Percentiles rank a stretch among this genome's conserved stretches.
These are phyloP conservation scores for Mormoops blainvillei DNA, from an alignment of 2,113 vertebrate genomes.

Conservation along the genomic window DNA sequence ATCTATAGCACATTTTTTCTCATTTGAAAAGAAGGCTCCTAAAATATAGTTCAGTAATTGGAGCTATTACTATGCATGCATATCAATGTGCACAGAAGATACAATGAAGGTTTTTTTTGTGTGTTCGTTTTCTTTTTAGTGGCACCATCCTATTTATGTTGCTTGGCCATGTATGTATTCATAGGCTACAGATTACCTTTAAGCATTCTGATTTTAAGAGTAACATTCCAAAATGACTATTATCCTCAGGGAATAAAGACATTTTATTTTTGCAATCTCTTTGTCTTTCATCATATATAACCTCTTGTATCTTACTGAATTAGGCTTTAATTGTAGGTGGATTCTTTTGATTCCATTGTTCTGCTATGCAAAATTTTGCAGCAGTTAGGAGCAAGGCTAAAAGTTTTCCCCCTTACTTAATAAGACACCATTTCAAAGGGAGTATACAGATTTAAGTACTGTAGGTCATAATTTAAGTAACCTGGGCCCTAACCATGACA, in stretches of 20 bases:
- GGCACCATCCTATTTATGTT: conserved; percentile 44
- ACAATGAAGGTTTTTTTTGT: neutral
- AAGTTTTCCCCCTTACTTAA: neutral
- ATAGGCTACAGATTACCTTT: conserved; percentile 49
- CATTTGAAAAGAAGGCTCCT: conserved; percentile 31
- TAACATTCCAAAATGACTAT: conserved; percentile 41
- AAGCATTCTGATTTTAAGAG: conserved; percentile 37
- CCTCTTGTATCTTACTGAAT: conserved; percentile 47
- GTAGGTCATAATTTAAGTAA: neutral
- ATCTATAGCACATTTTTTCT: neutral
- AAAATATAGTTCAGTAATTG: conserved; percentile 45
- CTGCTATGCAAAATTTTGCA: conserved; percentile 53
- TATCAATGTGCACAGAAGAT: conserved; percentile 51
- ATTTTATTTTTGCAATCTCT: conserved; percentile 53
- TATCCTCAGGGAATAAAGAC: conserved; percentile 50
- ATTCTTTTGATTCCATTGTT: conserved; percentile 59
- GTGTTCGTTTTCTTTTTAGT: no score
- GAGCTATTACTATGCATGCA: conserved; percentile 35
- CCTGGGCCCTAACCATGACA: neutral
- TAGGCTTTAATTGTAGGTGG: conserved; percentile 60
- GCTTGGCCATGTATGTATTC: conserved; percentile 36
- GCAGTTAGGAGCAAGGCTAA: conserved; percentile 24
- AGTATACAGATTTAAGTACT: neutral
- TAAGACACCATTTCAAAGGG: conserved; percentile 12
- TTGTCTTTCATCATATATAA: conserved; percentile 54